Base-by-base conservation (phyloP, 2,888 invertebrate species). In the Loripinus fragilis region DNA sequence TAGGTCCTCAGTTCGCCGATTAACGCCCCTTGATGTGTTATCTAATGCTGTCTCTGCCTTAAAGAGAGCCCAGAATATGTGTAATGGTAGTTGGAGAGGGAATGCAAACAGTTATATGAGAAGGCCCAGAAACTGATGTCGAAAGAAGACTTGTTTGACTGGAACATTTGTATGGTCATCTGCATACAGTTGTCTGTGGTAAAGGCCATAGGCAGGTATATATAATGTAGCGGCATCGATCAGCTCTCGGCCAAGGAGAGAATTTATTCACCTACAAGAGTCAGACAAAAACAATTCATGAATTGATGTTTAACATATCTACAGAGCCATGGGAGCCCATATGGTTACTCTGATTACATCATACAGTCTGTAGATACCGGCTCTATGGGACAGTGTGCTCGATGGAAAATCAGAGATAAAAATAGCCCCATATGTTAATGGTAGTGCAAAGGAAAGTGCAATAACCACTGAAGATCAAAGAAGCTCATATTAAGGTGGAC, bases 221-320 rank as follows among this genome's bases (percentile, higher is more conserved):
- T 66, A 38, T 33, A 66, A 15, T n/a, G 66, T n/a, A 66, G 66
- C 23, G 66, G 66, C 25, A 38, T 66, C n/a, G 66, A 66, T 66
- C 66, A 66, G 38, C 42, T 38, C 10, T 66, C n/a, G 38, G 66
- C 38, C 38, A 38, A 66, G 38, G 66, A 33, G n/a, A 38, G 66
- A 23, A 55, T 55, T 25, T 55, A 55, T 55, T 28, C 55, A 55
- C 55, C 55, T 55, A 55, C 55, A 55, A 55, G 28, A 17, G 55
- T 55, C 55, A 55, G 55, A 55, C 55, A 55, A 28, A 55, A 28
- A 23, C n/a, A n/a, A n/a, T n/a, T n/a, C n/a, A n/a, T n/a, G n/a
- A n/a, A 25, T 55, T 55, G 55, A 55, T 28, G 55, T 25, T 20
- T 28, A 55, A 55, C 55, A 55, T 28, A 25, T 55, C 28, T 55